phyloP scores from a whole-genome alignment of 2,797 vertebrate species.

The Intellagama lesueurii region DNA sequence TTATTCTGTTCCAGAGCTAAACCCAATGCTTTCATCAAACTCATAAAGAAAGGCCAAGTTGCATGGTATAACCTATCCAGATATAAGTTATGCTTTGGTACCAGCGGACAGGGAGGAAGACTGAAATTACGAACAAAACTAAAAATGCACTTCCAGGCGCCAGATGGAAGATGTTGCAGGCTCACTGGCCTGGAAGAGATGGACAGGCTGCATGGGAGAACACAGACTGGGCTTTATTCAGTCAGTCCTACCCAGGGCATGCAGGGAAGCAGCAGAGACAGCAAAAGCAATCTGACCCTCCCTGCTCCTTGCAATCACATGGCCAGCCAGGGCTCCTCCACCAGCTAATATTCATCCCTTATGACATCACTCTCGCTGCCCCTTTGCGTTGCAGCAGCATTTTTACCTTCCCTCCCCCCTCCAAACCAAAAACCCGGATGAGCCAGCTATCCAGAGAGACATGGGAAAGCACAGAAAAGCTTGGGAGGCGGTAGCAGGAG shows the following conservation, averaged over 20 bases:
- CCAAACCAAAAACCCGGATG: background rate
- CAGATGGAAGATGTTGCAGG: background rate
- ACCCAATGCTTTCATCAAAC: background rate
- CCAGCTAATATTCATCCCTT: slow-evolving; percentile 38
- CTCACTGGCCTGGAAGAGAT: background rate
- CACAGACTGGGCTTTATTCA: background rate
- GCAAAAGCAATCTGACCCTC: background rate
- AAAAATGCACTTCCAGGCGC: too few species aligned
- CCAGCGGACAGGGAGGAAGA: background rate
- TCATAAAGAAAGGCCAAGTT: background rate
- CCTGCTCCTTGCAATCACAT: slow-evolving; percentile 63
- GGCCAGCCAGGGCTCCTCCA: slow-evolving; percentile 49
- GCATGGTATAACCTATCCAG: background rate
- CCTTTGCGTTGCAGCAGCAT: slow-evolving; percentile 18
- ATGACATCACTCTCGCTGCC: slow-evolving; percentile 63
- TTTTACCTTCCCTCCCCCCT: background rate
- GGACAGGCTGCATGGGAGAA: background rate
- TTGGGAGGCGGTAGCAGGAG: background rate
- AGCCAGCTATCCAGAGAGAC: background rate
- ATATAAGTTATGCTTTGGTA: background rate
- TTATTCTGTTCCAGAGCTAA: background rate
- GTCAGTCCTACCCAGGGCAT: background rate
- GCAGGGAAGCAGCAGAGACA: background rate
- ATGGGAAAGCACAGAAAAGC: slow-evolving; percentile 6
- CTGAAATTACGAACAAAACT: accelerated